Evolutionary conservation across 2,888 invertebrate genomes (phyloP).

Genomic region (Acanthosepion lycidas): DNA sequence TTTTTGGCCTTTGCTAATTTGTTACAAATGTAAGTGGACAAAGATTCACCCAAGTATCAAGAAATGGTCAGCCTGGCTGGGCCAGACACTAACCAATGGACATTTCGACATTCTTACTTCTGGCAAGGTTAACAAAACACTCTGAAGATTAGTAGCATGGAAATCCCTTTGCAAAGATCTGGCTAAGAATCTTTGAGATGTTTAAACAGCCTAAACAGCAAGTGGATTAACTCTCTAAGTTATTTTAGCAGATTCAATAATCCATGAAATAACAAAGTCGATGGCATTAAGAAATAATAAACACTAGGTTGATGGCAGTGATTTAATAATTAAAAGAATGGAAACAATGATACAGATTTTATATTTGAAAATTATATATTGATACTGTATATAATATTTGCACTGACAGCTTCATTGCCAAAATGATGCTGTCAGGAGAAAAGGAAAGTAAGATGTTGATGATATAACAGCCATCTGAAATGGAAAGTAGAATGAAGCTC

Average conservation of each 20-base stretch:
- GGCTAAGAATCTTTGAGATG: conserved; percentile 33
- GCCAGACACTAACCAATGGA: background rate
- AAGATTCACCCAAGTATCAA: background rate
- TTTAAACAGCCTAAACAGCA: background rate
- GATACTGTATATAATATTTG: too few species aligned
- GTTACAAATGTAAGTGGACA: background rate
- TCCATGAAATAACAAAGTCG: conserved; percentile 33
- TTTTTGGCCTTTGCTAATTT: background rate
- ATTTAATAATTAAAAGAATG: background rate
- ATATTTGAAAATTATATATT: too few species aligned
- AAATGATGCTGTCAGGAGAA: too few species aligned
- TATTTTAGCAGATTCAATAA: background rate
- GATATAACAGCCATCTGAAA: too few species aligned
- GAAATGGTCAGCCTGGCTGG: conserved; percentile 23
- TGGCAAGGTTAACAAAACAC: conserved; percentile 33
- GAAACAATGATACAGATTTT: background rate
- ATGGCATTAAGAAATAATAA: background rate
- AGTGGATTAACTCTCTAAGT: background rate
- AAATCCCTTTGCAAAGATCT: background rate
- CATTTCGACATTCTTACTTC: background rate
- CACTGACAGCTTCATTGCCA: too few species aligned
- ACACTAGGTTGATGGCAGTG: background rate
- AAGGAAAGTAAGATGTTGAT: too few species aligned
- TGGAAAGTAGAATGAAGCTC: too few species aligned
- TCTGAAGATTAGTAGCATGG: conserved; percentile 12